Conservation (phyloP, 2,888 invertebrate species). For the Globia sparganii region DNA sequence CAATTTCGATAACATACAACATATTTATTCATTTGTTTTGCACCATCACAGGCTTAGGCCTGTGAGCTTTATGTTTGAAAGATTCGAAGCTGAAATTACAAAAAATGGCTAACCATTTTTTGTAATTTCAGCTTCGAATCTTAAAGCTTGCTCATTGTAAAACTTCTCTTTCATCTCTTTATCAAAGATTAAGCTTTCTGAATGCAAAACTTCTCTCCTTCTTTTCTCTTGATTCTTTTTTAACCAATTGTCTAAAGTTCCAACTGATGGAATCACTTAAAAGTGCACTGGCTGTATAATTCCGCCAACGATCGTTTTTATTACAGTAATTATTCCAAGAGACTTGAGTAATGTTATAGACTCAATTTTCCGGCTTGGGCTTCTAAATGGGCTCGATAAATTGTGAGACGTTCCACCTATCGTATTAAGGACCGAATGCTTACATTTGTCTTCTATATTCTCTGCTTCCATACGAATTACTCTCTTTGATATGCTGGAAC, state of each 20-base stretch:
- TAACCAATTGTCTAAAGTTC: constrained; percentile 16
- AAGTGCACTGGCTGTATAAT: constrained; percentile 46
- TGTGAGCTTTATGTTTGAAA: too few relatives aligned
- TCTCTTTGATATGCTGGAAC: constrained; percentile 1
- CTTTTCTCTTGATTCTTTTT: constrained; percentile 7
- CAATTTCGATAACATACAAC: too few relatives aligned
- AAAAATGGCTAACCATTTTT: neutral
- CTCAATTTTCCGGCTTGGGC: constrained; percentile 27
- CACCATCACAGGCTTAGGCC: too few relatives aligned
- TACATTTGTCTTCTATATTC: constrained; percentile 21
- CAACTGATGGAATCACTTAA: constrained; percentile 28
- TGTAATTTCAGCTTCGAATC: neutral
- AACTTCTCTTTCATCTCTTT: neutral
- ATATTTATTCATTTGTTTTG: too few relatives aligned
- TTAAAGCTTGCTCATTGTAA: neutral
- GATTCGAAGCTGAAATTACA: too few relatives aligned
- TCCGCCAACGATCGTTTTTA: constrained; percentile 28
- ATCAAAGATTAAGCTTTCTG: neutral
- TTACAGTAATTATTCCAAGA: constrained; percentile 39
- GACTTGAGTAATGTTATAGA: constrained; percentile 6
- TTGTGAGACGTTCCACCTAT: constrained; percentile 4
- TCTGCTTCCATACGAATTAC: neutral
- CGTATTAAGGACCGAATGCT: constrained; percentile 16
- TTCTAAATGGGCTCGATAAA: constrained; percentile 37
- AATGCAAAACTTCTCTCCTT: neutral